Conservation (phyloP, 2,888 invertebrate species). For the Philopedon plagiatum region DNA sequence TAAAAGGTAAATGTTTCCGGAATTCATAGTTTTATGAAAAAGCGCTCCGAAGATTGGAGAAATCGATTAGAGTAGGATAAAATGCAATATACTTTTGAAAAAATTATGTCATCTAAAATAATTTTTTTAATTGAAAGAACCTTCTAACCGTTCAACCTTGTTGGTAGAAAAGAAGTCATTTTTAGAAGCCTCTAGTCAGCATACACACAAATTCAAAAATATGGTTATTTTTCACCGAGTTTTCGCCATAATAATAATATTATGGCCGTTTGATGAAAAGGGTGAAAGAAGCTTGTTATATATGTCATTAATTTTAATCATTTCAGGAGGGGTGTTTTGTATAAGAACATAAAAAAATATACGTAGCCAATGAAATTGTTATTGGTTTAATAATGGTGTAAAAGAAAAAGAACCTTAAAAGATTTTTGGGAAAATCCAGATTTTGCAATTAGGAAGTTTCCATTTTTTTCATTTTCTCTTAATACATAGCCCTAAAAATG, state of each 20-base stretch:
- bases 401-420: slow-evolving; percentile 1
- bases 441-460: no score
- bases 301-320: slow-evolving; percentile 29
- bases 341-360: not conserved
- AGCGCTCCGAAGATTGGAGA: no score
- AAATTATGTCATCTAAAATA: no score
- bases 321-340: not conserved
- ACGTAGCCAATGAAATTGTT: not conserved
- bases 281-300: slow-evolving; percentile 16
- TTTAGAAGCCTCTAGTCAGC: not conserved
- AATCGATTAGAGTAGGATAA: no score
- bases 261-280: slow-evolving; percentile 18
- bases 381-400: not conserved
- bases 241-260: slow-evolving; percentile 9
- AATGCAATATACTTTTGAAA: no score
- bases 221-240: slow-evolving; percentile 18
- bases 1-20: no score
- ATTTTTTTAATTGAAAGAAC: not conserved
- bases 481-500: no score
- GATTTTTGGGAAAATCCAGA: no score
- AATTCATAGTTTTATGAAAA: no score
- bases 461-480: no score
- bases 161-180: slow-evolving; percentile 14
- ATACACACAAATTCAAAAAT: slow-evolving; percentile 22
- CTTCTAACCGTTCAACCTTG: not conserved